A percentile compares a stretch with the other conserved stretches of the same genome.
Evolutionary conservation across 2,113 vertebrate genomes (phyloP).

Genomic region (Amazona vittata): DNA sequence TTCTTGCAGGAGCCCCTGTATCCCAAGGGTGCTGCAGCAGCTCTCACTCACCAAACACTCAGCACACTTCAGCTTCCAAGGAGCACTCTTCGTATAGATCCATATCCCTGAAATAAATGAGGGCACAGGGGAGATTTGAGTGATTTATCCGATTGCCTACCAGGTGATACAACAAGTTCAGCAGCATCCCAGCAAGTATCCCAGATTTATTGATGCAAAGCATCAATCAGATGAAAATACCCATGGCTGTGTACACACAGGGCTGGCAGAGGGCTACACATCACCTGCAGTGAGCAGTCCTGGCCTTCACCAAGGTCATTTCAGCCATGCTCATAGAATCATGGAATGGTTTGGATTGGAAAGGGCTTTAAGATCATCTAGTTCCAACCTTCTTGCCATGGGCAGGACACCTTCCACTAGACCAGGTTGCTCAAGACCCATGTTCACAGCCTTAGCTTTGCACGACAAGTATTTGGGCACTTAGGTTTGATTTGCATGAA

Average conservation of each 20-base stretch:
- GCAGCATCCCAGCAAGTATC: not conserved
- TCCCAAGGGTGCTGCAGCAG: not conserved
- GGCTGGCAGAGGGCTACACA: not conserved
- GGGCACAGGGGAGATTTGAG: not conserved
- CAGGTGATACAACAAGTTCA: not conserved
- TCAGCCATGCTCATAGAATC: not conserved
- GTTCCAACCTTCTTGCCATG: not conserved
- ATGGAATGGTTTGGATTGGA: not conserved
- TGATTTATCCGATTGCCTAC: not conserved
- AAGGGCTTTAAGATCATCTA: not conserved
- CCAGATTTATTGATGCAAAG: not conserved
- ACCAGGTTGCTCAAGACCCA: not conserved
- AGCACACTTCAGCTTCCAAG: not conserved
- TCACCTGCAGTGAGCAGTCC: not conserved
- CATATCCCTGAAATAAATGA: not conserved
- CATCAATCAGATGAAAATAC: not conserved
- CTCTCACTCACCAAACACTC: fast-evolving
- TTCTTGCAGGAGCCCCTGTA: not conserved
- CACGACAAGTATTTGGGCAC: not conserved
- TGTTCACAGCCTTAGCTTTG: not conserved
- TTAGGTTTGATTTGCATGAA: not conserved
- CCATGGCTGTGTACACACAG: fast-evolving
- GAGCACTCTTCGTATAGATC: not conserved
- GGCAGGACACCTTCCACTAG: not conserved
- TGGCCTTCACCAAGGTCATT: not conserved